A percentile compares a stretch with the other conserved stretches of the same genome.
phyloP scores from a whole-genome alignment of 2,888 invertebrate genomes.

The Agonopterix alstromeriana region DNA sequence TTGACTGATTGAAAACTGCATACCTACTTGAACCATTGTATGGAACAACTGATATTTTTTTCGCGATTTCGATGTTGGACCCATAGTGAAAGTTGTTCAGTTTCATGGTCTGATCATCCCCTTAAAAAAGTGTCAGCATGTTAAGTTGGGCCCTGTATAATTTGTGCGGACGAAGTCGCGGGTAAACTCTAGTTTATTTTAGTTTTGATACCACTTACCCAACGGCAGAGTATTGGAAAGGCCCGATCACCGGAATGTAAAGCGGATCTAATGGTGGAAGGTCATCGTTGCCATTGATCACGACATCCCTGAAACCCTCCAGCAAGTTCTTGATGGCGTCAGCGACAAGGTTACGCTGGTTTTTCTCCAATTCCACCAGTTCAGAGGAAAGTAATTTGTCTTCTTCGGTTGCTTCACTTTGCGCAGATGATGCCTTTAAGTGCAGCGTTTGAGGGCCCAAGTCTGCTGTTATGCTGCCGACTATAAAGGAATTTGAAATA shows the following conservation, averaged over 20 bases:
- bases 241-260: constrained; percentile 25
- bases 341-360: constrained; percentile 20
- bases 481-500: not conserved
- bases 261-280: constrained; percentile 39
- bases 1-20: too few species aligned
- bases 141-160: too few species aligned
- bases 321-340: constrained; percentile 21
- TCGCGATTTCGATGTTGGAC: too few species aligned
- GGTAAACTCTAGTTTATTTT: too few species aligned
- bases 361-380: constrained; percentile 3
- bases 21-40: too few species aligned
- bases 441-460: constrained; percentile 2
- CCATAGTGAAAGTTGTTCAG: too few species aligned
- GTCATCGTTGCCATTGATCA: constrained; percentile 38
- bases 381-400: constrained; percentile 11
- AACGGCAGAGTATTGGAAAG: constrained; percentile 17
- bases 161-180: too few species aligned
- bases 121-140: too few species aligned
- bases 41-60: too few species aligned
- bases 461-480: not conserved
- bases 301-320: constrained; percentile 31
- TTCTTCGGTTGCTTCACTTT: constrained; percentile 9
- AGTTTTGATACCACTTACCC: constrained; percentile 22
- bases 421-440: constrained; percentile 7
- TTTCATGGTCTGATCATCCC: too few species aligned